A percentile compares a stretch with the other conserved stretches of the same genome.
These are phyloP conservation scores for Chironomus striatipennis DNA, from an alignment of 1,140 invertebrate species.

Conservation along the genomic window DNA sequence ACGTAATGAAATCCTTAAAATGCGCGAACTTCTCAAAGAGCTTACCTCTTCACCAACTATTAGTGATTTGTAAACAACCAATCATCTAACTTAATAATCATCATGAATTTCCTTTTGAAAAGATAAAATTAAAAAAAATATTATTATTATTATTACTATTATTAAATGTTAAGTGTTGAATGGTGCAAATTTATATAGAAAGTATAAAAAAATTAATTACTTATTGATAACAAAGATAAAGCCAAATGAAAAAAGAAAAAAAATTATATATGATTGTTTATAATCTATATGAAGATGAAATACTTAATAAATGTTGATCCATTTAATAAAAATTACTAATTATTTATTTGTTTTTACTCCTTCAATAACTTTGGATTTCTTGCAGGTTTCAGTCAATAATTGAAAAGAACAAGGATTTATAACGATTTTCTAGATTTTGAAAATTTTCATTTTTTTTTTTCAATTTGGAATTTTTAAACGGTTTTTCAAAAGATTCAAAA, in stretches of 20 bases:
- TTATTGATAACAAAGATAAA: constrained; percentile 15
- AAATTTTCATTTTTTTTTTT: no score
- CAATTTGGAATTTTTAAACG: no score
- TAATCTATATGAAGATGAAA: background rate
- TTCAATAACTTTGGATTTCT: no score
- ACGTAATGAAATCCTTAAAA: constrained; percentile 72
- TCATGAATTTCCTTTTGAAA: background rate
- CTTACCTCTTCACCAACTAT: constrained; percentile 31
- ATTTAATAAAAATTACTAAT: no score
- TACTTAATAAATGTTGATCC: no score
- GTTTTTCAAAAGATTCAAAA: no score
- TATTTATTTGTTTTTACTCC: no score
- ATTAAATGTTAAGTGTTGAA: constrained; percentile 14
- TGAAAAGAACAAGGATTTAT: no score
- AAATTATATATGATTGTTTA: background rate
- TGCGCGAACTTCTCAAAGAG: constrained; percentile 72
- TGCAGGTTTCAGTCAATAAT: no score
- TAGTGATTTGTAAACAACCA: background rate
- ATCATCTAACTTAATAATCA: background rate
- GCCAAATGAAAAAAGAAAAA: constrained; percentile 4
- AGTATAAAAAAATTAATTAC: constrained; percentile 15
- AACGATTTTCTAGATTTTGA: no score
- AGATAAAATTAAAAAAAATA: background rate
- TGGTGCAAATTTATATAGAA: constrained; percentile 7
- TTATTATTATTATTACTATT: background rate